Evolutionary conservation across 2,113 vertebrate genomes (phyloP).

Genomic region (Morone saxatilis): DNA sequence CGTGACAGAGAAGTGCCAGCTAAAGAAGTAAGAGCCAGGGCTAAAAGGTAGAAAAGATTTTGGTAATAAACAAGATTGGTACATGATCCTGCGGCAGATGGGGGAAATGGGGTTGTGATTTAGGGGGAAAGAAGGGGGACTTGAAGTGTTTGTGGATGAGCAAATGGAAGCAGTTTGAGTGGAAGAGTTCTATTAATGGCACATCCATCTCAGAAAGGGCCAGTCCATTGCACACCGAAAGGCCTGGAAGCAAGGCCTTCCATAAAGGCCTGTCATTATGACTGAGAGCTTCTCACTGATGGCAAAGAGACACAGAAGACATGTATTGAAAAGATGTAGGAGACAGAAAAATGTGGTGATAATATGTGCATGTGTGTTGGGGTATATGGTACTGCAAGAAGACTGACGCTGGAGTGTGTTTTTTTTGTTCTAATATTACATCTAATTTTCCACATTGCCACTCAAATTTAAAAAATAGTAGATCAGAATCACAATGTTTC

Average conservation of each 20-base stretch:
- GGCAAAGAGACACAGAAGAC: conserved; percentile 22
- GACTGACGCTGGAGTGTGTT: background rate
- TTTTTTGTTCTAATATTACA: background rate
- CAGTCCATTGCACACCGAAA: conserved; percentile 24
- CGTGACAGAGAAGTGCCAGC: conserved; percentile 29
- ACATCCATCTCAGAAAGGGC: conserved; percentile 55
- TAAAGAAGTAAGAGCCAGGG: conserved; percentile 38
- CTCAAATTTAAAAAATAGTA: background rate
- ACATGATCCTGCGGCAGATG: conserved; percentile 28
- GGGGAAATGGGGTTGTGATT: conserved; percentile 54
- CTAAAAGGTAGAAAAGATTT: conserved; percentile 43
- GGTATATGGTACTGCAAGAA: background rate
- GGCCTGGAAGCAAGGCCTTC: conserved; percentile 44
- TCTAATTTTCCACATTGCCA: background rate
- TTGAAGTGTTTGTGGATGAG: conserved; percentile 56
- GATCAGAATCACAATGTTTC: background rate
- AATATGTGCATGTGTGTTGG: background rate
- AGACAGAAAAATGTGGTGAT: conserved; percentile 7
- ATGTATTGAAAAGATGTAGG: conserved; percentile 37
- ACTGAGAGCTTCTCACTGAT: conserved; percentile 48
- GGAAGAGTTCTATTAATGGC: conserved; percentile 58
- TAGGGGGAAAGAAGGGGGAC: conserved; percentile 27
- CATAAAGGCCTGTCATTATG: conserved; percentile 67
- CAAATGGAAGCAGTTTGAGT: conserved; percentile 59
- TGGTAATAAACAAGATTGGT: conserved; percentile 50